Base-by-base conservation (phyloP, 2,888 invertebrate species). In the Athripsodes cinereus region DNA sequence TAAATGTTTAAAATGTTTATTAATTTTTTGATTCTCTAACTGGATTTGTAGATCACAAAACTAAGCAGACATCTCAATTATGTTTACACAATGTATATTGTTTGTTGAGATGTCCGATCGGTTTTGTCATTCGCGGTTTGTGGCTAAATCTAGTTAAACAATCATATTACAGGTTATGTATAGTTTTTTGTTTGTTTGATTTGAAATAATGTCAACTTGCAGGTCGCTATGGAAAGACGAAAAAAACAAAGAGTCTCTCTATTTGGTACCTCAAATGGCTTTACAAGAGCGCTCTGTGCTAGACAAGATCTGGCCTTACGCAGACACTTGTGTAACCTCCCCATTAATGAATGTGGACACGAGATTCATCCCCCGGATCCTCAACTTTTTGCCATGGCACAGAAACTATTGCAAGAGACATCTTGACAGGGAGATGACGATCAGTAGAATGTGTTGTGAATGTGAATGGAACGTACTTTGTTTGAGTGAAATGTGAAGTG, bases 281-380 rank as follows among this genome's bases (percentile, higher is more conserved):
- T 84, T 66, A 85, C 89, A 22, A 80, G 89, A 16, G 92, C 91
- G 0, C 72, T 92, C 51, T 89, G 89, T 65, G 91, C 92, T 6
- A 79, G 92, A 18, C 80, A 87, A 53, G 93, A 93, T 70, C 74
- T 92, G 58, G 85, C 87, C 22, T 80, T 92, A 60, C 77, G 87
- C 8, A 74, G 87, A 31, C 85, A 85, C 68, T 71, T 91, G 50
- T 87, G 87, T 68, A 81, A 85, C 65, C 72, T 88, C 65, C 87
- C 88, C 0, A 75, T 83, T 1, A 80, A 81, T 3, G 87, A 87
- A 66, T 73, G 80, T 53, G 79, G 79, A 0, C 72, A 76, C 16
- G 71, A 72, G 31, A 69, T 74, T 1, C 74, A 76, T 11, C 76
- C 74, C 64, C 75, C 80, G 2, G 74, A 77, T 60, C 69, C 71